phyloP scores from a whole-genome alignment of 2,113 vertebrate genomes.

The Sturnira hondurensis region DNA sequence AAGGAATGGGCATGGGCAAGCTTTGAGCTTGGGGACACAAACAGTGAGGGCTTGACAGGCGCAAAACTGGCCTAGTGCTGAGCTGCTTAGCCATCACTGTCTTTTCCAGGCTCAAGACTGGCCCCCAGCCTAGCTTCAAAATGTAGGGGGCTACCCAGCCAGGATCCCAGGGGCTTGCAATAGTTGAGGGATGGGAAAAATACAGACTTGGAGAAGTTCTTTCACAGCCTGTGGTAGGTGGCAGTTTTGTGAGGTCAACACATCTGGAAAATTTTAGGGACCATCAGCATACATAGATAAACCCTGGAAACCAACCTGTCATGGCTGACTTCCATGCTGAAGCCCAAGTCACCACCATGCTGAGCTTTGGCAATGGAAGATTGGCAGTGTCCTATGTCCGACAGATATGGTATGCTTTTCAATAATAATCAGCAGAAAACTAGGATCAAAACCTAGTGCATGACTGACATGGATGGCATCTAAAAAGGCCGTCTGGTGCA shows the following conservation, averaged over 20 bases:
- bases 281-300: neutral
- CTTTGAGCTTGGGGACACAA: neutral
- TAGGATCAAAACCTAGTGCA: neutral
- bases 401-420: neutral
- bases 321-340: slow-evolving; percentile 18
- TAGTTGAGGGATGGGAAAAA: neutral
- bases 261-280: slow-evolving; percentile 58
- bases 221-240: slow-evolving; percentile 27
- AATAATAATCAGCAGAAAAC: neutral
- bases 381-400: neutral
- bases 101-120: neutral
- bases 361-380: neutral
- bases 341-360: neutral
- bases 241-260: slow-evolving; percentile 50
- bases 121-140: neutral
- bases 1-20: neutral
- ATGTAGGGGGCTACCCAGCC: neutral
- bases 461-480: neutral
- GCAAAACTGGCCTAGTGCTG: neutral
- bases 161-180: neutral
- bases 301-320: slow-evolving; percentile 12
- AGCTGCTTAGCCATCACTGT: neutral
- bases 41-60: neutral
- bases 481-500: neutral
- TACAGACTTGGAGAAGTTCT: neutral